These are phyloP conservation scores for Champsocephalus esox DNA, from an alignment of 2,797 vertebrate genomes.

Conservation along the genomic window DNA sequence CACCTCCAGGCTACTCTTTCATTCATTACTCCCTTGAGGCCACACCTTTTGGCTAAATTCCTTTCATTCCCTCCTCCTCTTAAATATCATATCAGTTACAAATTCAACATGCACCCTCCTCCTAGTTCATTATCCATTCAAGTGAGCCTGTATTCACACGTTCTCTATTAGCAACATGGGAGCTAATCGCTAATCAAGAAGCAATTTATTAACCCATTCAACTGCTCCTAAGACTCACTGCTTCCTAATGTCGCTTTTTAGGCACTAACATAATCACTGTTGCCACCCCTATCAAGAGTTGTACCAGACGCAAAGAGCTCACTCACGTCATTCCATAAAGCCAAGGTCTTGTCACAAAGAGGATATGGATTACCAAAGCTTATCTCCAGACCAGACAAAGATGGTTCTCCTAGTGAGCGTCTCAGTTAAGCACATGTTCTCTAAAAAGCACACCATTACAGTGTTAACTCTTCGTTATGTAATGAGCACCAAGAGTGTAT, in stretches of 20 bases:
- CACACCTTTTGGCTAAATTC: conserved; percentile 59
- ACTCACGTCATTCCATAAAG: conserved; percentile 5
- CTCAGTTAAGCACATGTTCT: conserved; percentile 22
- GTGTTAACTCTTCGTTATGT: conserved; percentile 14
- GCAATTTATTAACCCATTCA: conserved; percentile 58
- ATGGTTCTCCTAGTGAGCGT: conserved; percentile 6
- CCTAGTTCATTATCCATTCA: conserved; percentile 62
- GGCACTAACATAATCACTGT: conserved; percentile 19
- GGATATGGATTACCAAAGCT: conserved; percentile 26
- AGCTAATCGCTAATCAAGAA: conserved; percentile 56
- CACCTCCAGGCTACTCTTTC: conserved; percentile 61
- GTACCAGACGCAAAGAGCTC: neutral
- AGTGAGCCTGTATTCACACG: conserved; percentile 44
- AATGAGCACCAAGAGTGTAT: neutral
- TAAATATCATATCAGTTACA: conserved; percentile 50
- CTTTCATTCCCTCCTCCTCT: conserved; percentile 40
- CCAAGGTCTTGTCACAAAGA: conserved; percentile 10
- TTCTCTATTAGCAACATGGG: conserved; percentile 41
- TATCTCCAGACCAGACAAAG: conserved; percentile 24
- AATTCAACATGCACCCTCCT: conserved; percentile 58
- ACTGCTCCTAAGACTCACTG: conserved; percentile 13
- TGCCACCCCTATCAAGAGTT: neutral
- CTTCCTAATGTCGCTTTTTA: conserved; percentile 22
- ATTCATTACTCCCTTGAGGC: conserved; percentile 64
- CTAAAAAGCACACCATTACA: conserved; percentile 13